Conservation (phyloP, 2,888 invertebrate genomes). For the Aradus depressus region DNA sequence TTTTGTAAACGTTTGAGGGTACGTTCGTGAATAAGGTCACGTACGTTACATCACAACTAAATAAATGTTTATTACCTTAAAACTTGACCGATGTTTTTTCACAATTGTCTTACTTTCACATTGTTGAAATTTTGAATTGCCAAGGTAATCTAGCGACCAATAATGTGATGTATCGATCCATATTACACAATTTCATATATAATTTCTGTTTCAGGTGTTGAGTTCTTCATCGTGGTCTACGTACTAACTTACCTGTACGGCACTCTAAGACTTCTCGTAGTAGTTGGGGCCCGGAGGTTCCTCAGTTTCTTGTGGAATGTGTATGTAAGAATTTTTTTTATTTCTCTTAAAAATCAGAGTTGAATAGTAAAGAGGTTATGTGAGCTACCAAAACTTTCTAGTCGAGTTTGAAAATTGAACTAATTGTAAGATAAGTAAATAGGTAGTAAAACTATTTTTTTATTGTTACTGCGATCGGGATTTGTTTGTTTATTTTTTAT, state of each 20-base stretch:
- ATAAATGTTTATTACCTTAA: too few relatives aligned
- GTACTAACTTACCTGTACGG: constrained; percentile 10
- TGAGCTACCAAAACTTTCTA: neutral
- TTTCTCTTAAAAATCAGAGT: neutral
- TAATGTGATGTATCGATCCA: too few relatives aligned
- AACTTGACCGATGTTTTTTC: too few relatives aligned
- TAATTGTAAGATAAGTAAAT: neutral
- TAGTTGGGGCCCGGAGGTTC: constrained; percentile 46
- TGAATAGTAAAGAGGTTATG: neutral
- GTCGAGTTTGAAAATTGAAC: neutral
- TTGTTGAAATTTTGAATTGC: too few relatives aligned
- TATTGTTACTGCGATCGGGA: too few relatives aligned
- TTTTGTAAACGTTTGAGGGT: too few relatives aligned
- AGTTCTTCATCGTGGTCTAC: constrained; percentile 23
- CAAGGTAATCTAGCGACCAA: too few relatives aligned
- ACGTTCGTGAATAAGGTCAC: too few relatives aligned
- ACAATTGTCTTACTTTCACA: too few relatives aligned
- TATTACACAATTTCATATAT: too few relatives aligned
- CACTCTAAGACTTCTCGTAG: constrained; percentile 43
- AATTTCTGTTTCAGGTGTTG: constrained; percentile 32
- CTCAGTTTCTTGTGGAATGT: constrained; percentile 48
- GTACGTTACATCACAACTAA: too few relatives aligned
- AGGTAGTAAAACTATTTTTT: neutral
- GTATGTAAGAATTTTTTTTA: constrained; percentile 32
- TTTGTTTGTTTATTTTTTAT: too few relatives aligned